These are phyloP conservation scores for Ficedula albicollis DNA, from an alignment of 2,797 vertebrate species.

Conservation along the genomic window DNA sequence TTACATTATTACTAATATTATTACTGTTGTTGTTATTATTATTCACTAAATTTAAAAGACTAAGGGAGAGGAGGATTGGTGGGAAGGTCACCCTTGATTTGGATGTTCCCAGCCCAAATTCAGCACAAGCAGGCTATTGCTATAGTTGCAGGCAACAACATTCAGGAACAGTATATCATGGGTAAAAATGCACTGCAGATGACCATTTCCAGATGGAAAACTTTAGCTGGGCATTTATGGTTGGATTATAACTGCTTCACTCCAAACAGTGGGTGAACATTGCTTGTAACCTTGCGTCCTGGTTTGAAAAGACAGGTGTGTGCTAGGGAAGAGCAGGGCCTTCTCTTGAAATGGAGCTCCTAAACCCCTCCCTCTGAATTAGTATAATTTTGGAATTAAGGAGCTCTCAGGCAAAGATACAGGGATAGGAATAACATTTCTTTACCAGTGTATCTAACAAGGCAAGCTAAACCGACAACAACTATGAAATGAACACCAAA, in stretches of 20 bases:
- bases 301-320: too few relatives aligned
- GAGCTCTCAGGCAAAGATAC: too few relatives aligned
- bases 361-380: too few relatives aligned
- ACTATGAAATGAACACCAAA: too few relatives aligned
- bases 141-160: rapidly evolving
- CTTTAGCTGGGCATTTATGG: not conserved
- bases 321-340: too few relatives aligned
- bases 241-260: not conserved
- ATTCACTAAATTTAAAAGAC: not conserved
- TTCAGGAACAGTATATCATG: not conserved
- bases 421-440: too few relatives aligned
- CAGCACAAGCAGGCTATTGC: not conserved
- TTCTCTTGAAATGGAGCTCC: too few relatives aligned
- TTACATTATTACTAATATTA: not conserved
- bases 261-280: not conserved
- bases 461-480: too few relatives aligned
- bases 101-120: not conserved
- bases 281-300: not conserved
- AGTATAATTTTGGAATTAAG: too few relatives aligned
- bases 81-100: not conserved
- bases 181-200: not conserved
- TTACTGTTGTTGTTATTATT: not conserved
- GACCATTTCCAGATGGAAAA: not conserved
- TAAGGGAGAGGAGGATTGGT: not conserved
- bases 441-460: too few relatives aligned